Base-by-base conservation (phyloP, 2,797 vertebrate species). In the Margarornis squamiger region DNA sequence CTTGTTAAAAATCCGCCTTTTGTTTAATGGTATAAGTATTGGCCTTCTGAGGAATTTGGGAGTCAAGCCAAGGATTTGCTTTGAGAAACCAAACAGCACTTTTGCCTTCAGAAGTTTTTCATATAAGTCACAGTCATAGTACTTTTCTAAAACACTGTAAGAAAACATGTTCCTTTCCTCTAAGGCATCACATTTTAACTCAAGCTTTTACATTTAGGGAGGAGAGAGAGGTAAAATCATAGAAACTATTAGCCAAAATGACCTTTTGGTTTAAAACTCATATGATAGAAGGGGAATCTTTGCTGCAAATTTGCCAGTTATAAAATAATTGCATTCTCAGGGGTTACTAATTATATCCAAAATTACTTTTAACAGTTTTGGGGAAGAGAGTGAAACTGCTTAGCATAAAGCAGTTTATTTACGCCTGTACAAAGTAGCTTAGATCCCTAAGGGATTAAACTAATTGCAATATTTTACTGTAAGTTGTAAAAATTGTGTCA, bases 1-100 rank as follows among this genome's bases (percentile, higher is more conserved):
- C 89, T 96, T 94, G 74, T 85, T 93, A 46, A 91, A 95, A 91
- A 73, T 43, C 61, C 67, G 36, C 29, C 55, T 96, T 95, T 77
- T 59, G 29, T 81, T 90, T 84, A 58, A 70, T 78, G 57, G 67
- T 71, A 9, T 39, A 66, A 43, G 54, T 70, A 77, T 32, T 26
- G 85, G 55, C 39, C 75, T 94, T 95, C 67, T 86, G 74, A 83
- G 59, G 79, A 93, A 85, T 78, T 91, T 78, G 55, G n/a, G 71
- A 93, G 29, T 45, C 57, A 68, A 87, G 55, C n/a, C 65, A 72
- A 67, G 26, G 84, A 83, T 63, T 89, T 86, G 43, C 32, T 89
- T 30, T 54, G 58, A 86, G 57, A 80, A 90, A 90, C 7, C 29
- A 68, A 85, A 41, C 57, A 58, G 48, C 52, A 65, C 30, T 89